phyloP scores from a whole-genome alignment of 2,888 invertebrate species.

The Rhagophthalmus giganteus region DNA sequence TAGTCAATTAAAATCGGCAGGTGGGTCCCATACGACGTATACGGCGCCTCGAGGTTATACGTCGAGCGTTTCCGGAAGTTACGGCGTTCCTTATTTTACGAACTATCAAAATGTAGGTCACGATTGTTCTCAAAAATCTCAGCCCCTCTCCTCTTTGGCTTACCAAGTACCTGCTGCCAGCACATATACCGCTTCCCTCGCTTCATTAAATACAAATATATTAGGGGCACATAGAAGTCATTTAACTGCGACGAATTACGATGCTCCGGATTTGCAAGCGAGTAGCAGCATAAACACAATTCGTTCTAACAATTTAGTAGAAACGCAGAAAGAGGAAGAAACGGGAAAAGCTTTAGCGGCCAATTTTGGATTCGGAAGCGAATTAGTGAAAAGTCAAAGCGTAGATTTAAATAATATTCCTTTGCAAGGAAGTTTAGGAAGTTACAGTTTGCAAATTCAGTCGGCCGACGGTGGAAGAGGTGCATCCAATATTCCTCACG shows the following conservation, averaged over 20 bases:
- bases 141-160: conserved; percentile 46
- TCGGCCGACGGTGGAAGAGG: conserved; percentile 62
- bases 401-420: conserved; percentile 58
- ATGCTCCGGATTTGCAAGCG: conserved; percentile 51
- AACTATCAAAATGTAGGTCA: conserved; percentile 31
- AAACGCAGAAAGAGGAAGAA: conserved; percentile 36
- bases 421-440: conserved; percentile 62
- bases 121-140: conserved; percentile 49
- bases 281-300: conserved; percentile 38
- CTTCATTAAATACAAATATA: conserved; percentile 59
- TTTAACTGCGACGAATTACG: conserved; percentile 45
- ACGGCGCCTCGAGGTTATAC: conserved; percentile 5
- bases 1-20: conserved; percentile 58
- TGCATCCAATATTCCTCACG: conserved; percentile 62
- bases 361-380: conserved; percentile 49
- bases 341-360: conserved; percentile 50
- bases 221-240: conserved; percentile 55
- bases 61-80: conserved; percentile 7
- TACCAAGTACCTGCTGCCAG: conserved; percentile 57
- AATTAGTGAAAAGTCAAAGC: conserved; percentile 51
- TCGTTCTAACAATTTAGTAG: conserved; percentile 35
- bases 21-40: conserved; percentile 28
- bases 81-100: conserved; percentile 17
- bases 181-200: conserved; percentile 60
- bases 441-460: conserved; percentile 78